Conservation (phyloP, 1,140 invertebrate genomes). For the Leptestheria dahalacensis region DNA sequence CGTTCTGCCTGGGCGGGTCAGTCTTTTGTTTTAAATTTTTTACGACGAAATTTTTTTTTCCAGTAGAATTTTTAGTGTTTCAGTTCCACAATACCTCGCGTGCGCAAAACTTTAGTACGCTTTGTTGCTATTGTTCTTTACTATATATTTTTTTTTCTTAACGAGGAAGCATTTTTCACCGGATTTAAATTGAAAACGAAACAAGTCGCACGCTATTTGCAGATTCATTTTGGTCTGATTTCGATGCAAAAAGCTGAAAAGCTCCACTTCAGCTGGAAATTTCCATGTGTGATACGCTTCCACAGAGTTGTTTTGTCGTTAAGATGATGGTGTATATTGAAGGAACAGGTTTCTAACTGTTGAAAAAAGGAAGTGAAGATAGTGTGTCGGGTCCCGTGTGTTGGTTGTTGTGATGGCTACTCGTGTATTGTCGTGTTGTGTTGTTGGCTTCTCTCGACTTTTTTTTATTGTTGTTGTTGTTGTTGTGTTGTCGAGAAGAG, state of each 20-base stretch:
- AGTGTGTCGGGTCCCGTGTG: neutral
- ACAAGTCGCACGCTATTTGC: neutral
- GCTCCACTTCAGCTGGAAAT: neutral
- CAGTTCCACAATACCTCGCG: neutral
- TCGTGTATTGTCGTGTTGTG: neutral
- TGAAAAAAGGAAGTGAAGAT: neutral
- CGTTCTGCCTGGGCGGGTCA: neutral
- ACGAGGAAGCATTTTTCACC: too few species aligned
- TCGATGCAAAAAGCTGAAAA: neutral
- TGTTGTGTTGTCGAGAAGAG: too few species aligned
- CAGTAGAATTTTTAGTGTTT: neutral
- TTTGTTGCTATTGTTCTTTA: too few species aligned
- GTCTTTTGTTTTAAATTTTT: neutral
- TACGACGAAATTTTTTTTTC: too few species aligned
- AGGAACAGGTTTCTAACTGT: too few species aligned
- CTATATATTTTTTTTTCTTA: too few species aligned
- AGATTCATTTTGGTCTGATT: neutral
- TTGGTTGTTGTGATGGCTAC: neutral
- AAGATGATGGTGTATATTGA: too few species aligned
- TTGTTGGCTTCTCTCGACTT: neutral
- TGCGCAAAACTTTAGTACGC: too few species aligned
- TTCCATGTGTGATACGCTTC: neutral
- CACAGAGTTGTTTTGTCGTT: too few species aligned
- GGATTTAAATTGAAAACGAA: too few species aligned
- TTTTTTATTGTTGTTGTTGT: too few species aligned